Evolutionary conservation across 2,113 vertebrate species (phyloP).

Genomic region (Triplophysa rosa): DNA sequence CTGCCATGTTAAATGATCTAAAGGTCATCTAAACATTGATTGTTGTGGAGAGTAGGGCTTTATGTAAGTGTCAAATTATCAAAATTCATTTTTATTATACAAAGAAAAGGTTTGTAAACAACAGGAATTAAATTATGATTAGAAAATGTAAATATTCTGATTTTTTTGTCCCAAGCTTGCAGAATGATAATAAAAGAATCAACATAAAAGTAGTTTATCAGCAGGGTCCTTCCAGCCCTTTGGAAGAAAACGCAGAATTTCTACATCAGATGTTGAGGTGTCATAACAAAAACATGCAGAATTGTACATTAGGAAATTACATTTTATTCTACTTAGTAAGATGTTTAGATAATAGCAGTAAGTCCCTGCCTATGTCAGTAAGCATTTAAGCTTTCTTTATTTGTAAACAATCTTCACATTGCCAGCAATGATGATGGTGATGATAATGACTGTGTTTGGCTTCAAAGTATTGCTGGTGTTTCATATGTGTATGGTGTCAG

Average conservation of each 20-base stretch:
- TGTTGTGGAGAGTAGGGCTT: background rate
- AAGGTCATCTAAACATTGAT: slow-evolving; percentile 73
- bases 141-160: background rate
- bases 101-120: background rate
- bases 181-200: background rate
- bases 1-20: slow-evolving; percentile 82
- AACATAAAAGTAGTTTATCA: background rate
- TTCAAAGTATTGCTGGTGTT: background rate
- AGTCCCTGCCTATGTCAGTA: background rate
- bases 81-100: background rate
- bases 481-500: background rate
- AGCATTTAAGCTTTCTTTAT: background rate
- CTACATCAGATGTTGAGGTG: background rate
- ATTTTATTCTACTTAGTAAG: background rate
- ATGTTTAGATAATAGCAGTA: background rate
- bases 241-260: background rate
- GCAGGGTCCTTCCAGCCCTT: background rate
- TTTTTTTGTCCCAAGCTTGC: no score
- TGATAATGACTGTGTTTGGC: no score
- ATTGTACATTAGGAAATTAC: no score
- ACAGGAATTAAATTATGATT: background rate
- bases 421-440: background rate
- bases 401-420: background rate
- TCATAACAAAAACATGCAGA: background rate
- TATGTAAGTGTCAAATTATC: background rate